Evolutionary conservation across 2,888 invertebrate genomes (phyloP).

Genomic region (Sphinx pinastri): DNA sequence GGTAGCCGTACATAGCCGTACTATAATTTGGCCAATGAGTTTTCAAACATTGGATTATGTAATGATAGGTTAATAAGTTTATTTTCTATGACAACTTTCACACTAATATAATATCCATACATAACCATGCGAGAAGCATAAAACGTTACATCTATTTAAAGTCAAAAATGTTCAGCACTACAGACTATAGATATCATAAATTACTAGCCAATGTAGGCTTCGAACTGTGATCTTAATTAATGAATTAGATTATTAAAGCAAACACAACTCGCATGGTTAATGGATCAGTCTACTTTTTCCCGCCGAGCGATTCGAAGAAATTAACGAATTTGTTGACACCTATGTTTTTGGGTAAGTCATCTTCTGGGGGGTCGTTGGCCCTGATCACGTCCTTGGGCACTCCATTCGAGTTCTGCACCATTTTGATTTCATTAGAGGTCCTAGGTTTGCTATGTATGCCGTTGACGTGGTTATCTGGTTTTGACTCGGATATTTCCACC

Average conservation of each 20-base stretch:
- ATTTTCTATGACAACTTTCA: too few relatives aligned
- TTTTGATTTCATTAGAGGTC: conserved; percentile 76
- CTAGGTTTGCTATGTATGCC: conserved; percentile 53
- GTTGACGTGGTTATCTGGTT: conserved; percentile 43
- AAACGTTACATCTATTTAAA: too few relatives aligned
- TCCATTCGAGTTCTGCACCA: conserved; percentile 64
- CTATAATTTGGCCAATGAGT: too few relatives aligned
- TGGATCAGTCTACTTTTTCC: conserved; percentile 61
- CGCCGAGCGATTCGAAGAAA: conserved; percentile 78
- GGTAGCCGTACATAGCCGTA: too few relatives aligned
- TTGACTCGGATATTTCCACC: conserved; percentile 14
- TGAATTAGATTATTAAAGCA: too few relatives aligned
- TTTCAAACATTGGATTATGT: too few relatives aligned
- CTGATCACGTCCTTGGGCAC: conserved; percentile 73
- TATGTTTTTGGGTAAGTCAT: conserved; percentile 77
- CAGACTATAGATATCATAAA: too few relatives aligned
- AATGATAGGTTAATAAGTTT: too few relatives aligned
- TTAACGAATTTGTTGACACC: conserved; percentile 80
- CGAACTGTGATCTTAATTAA: background rate
- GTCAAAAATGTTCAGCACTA: too few relatives aligned
- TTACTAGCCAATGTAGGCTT: background rate
- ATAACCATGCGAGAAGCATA: too few relatives aligned
- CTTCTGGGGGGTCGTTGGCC: conserved; percentile 77
- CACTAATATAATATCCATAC: too few relatives aligned
- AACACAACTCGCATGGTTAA: background rate